Evolutionary conservation across 1,140 invertebrate genomes (phyloP).

Genomic region (Caenorhabditis latens): DNA sequence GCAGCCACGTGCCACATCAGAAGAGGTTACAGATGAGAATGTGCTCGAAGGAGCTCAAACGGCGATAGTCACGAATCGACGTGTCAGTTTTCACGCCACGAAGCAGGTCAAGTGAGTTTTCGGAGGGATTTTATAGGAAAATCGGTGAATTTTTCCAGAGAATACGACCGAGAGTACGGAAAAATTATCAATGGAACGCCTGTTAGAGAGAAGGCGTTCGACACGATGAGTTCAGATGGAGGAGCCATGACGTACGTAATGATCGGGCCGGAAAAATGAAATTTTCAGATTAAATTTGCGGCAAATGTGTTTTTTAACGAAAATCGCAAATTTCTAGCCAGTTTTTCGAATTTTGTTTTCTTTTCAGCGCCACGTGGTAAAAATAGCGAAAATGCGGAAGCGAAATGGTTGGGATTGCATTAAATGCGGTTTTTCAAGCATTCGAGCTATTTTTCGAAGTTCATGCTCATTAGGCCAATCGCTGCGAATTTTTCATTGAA

Average conservation of each 20-base stretch:
- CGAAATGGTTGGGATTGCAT: too few species aligned
- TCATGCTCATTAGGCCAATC: too few species aligned
- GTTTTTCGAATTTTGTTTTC: too few species aligned
- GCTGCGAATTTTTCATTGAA: too few species aligned
- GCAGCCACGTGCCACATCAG: neutral
- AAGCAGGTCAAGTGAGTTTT: constrained; percentile 8
- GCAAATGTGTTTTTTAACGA: too few species aligned
- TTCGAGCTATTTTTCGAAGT: too few species aligned
- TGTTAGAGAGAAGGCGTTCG: neutral
- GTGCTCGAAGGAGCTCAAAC: neutral
- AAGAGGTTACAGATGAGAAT: neutral
- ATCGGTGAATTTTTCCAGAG: neutral
- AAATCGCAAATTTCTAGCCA: too few species aligned
- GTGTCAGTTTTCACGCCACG: constrained; percentile 19
- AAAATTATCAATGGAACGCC: constrained; percentile 11
- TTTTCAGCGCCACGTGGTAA: too few species aligned
- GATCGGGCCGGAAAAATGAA: neutral
- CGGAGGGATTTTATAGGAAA: neutral
- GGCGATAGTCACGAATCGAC: neutral
- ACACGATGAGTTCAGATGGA: neutral
- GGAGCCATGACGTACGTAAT: neutral
- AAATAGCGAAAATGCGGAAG: too few species aligned
- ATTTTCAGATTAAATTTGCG: too few species aligned
- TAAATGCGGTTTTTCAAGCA: too few species aligned
- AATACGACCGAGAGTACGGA: neutral